Evolutionary conservation across 1,140 invertebrate genomes (phyloP).

Genomic region (Temnothorax curvispinosus): DNA sequence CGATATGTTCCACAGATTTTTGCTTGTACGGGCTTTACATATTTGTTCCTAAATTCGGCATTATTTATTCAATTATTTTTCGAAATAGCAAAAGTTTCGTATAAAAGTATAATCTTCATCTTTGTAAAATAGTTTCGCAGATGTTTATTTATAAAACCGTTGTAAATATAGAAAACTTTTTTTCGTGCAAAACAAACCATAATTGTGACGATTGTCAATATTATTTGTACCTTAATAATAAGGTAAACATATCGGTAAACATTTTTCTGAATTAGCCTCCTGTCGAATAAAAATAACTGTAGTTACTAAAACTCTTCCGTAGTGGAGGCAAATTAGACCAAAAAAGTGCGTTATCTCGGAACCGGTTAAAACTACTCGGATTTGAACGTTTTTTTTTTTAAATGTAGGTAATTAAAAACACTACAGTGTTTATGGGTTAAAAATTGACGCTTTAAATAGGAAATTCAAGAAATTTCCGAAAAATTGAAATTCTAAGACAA

Average conservation of each 20-base stretch:
- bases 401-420: no score
- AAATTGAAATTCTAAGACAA: no score
- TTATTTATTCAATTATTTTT: constrained; percentile 21
- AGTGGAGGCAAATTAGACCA: no score
- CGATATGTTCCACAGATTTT: constrained; percentile 22
- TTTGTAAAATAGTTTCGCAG: constrained; percentile 9
- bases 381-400: no score
- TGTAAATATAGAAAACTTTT: constrained; percentile 18
- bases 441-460: no score
- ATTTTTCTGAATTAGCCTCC: constrained; percentile 12
- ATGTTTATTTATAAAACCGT: not conserved
- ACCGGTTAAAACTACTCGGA: no score
- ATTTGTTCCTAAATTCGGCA: not conserved
- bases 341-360: no score
- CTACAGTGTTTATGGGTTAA: no score
- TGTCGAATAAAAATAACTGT: constrained; percentile 19
- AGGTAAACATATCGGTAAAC: not conserved
- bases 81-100: constrained; percentile 19
- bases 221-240: constrained; percentile 10
- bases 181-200: not conserved
- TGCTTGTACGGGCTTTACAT: not conserved
- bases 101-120: constrained; percentile 35
- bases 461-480: no score
- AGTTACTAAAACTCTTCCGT: constrained; percentile 6
- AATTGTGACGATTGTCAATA: not conserved